Percentiles rank a stretch among this genome's conserved stretches.
These are phyloP conservation scores for Prionchulus punctatus DNA, from an alignment of 2,888 invertebrate species.

Conservation along the genomic window DNA sequence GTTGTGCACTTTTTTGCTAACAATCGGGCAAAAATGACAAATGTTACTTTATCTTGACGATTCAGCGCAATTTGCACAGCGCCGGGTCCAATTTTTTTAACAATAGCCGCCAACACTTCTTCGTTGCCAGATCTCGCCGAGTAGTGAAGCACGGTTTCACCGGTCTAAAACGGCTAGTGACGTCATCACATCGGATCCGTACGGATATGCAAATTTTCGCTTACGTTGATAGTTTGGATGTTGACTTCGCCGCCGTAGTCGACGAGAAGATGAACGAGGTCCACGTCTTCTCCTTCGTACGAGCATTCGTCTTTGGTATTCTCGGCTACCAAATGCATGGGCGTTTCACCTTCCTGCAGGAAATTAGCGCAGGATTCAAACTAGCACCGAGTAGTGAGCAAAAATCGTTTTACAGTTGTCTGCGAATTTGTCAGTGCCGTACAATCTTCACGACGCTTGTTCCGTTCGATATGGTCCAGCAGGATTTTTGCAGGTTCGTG, in stretches of 20 bases:
- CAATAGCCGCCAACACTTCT: conserved; percentile 80
- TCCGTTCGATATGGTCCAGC: conserved; percentile 51
- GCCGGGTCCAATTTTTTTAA: conserved; percentile 68
- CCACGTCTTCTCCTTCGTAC: conserved; percentile 54
- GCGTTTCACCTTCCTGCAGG: conserved; percentile 64
- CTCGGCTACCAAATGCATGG: conserved; percentile 81
- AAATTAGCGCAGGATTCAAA: background rate
- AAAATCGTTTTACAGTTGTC: conserved; percentile 45
- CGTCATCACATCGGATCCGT: background rate
- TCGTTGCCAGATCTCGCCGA: conserved; percentile 75
- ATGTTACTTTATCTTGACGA: conserved; percentile 64
- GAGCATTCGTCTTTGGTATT: conserved; percentile 63
- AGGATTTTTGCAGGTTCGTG: conserved; percentile 71
- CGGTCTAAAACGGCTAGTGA: conserved; percentile 43
- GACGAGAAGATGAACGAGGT: conserved; percentile 71
- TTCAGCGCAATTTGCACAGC: conserved; percentile 86
- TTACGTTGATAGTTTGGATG: conserved; percentile 54
- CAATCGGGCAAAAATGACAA: background rate
- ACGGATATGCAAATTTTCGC: conserved; percentile 5
- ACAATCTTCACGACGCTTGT: conserved; percentile 45
- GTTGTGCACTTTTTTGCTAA: background rate
- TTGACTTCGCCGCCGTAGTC: conserved; percentile 80
- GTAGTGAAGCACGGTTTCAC: conserved; percentile 87
- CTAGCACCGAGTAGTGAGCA: background rate
- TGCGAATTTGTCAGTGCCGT: conserved; percentile 69